Base-by-base conservation (phyloP, 2,113 vertebrate species). In the Apodemus sylvaticus region DNA sequence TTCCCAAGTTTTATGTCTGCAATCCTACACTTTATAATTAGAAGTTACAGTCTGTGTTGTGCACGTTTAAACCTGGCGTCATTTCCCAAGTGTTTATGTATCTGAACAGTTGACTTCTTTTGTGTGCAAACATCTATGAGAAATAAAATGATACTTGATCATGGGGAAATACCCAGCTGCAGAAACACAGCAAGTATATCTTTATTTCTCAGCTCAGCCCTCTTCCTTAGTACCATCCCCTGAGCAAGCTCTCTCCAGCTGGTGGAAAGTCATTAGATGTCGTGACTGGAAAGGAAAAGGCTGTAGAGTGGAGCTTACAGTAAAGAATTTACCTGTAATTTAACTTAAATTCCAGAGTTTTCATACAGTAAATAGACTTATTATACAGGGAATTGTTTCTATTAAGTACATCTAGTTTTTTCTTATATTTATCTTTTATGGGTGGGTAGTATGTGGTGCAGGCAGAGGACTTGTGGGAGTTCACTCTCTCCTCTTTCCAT, bases 1-100 rank as follows among this genome's bases (percentile, higher is more conserved):
- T 89, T 58, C 85, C 96, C 53, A 88, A 82, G 76, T 89, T 39
- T 78, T 26, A 58, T 93, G 55, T 86, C 77, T 82, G 36, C 29
- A 93, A 87, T 53, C 78, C 81, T 77, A 22, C 19, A 58, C 39
- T 85, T 87, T 88, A 62, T 68, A 83, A 83, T 94, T 86, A 96
- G 48, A 95, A 94, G 48, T 58, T 94, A 76, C 4, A 51, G 13
- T 79, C 34, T 88, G 20, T 76, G 29, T 73, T 88, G 90, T 19
- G 4, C 55, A 22, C 66, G 55, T 94, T 90, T 90, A 90, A 92
- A 90, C 64, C 36, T 39, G n/a, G 48, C 29, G 0, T 78, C 66
- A 16, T 86, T 55, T 93, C 39, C 94, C 87, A 76, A 91, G 62
- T 86, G 17, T 90, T 88, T 87, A 34, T 90, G 7, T 73, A 36